phyloP scores from a whole-genome alignment of 2,888 invertebrate genomes.

The Drosophila parthenogenetica region DNA sequence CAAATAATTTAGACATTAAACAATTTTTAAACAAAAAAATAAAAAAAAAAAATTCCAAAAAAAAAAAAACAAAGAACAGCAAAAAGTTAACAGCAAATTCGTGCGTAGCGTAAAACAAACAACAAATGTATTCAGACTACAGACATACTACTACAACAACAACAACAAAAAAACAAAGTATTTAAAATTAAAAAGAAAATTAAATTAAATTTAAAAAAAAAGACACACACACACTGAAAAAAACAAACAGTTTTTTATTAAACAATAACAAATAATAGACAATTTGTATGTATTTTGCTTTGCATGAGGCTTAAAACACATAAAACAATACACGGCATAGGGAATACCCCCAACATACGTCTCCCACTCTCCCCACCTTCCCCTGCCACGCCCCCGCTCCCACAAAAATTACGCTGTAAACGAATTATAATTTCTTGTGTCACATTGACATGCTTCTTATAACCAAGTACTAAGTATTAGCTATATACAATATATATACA shows the following conservation, averaged over 20 bases:
- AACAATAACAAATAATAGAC: conserved; percentile 12
- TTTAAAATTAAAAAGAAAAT: conserved; percentile 1
- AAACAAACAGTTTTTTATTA: conserved; percentile 5
- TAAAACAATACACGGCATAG: conserved; percentile 1
- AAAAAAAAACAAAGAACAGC: conserved; percentile 71
- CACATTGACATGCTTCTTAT: conserved; percentile 76
- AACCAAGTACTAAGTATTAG: conserved; percentile 39
- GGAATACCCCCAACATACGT: conserved; percentile 1
- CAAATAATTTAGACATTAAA: conserved; percentile 7
- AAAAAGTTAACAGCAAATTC: conserved; percentile 82
- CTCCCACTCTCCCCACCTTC: not conserved
- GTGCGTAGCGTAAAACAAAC: conserved; percentile 74
- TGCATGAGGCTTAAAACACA: conserved; percentile 39
- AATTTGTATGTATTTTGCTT: conserved; percentile 55
- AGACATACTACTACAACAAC: conserved; percentile 18
- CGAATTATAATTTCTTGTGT: conserved; percentile 73
- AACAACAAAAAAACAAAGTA: conserved; percentile 7
- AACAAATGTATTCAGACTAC: conserved; percentile 13
- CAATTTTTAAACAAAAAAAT: conserved; percentile 14
- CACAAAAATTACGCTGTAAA: conserved; percentile 65
- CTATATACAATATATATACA: conserved; percentile 31
- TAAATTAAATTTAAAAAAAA: not conserved
- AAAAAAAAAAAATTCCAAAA: conserved; percentile 60
- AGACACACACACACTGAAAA: conserved; percentile 3
- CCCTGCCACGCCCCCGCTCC: not conserved